Evolutionary conservation across 2,797 vertebrate species (phyloP), one percentile per base, ranked within the genome.

Genomic region (Notolabrus celidotus): DNA sequence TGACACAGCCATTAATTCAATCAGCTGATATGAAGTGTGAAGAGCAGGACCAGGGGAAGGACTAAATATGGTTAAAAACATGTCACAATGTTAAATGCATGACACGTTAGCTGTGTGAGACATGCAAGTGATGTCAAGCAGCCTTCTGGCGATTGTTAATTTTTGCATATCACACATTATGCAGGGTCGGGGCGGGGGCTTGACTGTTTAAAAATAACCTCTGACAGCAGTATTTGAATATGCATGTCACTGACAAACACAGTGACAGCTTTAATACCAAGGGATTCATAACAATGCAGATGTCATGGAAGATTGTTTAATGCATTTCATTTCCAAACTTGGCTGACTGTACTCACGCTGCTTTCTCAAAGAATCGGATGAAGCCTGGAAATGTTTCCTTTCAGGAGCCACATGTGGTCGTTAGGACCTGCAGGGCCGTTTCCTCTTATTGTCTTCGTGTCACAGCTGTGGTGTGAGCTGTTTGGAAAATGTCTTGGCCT

Each of bases 171-270:
- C 25, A 20, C 8, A 27, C 1, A 0, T 39, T 45, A 16, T 46
- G 1, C 14, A 20, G 9, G 20, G 20, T 23, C 2, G 11, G 42
- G 19, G 19, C 4, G 11, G 2, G 6, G 14, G 8, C 51, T 39
- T 36, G 11, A 36, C 33, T 36, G 57, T 16, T 16, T 33, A 51
- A 60, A 49, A 66, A 62, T 62, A 52, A 46, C 56, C 39, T 33
- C 50, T 3, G 38, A 50, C 63, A 60, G 51, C 55, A 45, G 34
- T 23, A 23, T 23, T 45, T 74, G 42, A 75, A 58, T 74, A 68
- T 80, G 60, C 23, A 75, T 34, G 25, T 54, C 2, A 49, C n/a
- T 74, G 4, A 42, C 62, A 64, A 33, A 20, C 41, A 58, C 41
- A 3, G 0, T 49, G 50, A 49, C 42, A 25, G 50, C 39, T 31